A percentile compares a stretch with the other conserved stretches of the same genome.
Conservation (phyloP, 2,888 invertebrate genomes). For the Phyllotreta striolata region DNA sequence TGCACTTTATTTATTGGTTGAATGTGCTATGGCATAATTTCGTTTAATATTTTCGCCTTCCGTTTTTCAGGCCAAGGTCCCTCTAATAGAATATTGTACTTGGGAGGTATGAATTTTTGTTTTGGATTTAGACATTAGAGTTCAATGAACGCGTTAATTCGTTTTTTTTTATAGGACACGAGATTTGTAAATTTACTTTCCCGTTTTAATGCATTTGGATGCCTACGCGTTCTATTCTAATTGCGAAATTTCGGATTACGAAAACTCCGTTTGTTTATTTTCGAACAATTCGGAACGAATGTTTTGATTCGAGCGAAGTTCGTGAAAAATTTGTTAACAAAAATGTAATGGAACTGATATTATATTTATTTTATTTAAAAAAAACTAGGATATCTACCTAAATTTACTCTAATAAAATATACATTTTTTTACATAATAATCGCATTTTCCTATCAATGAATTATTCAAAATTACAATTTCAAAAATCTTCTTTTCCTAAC, state of each 20-base stretch:
- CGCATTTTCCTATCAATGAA: too few species aligned
- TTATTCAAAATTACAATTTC: too few species aligned
- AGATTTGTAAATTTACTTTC: constrained; percentile 27
- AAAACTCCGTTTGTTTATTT: constrained; percentile 3
- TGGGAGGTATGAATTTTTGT: constrained; percentile 23
- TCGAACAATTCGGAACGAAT: neutral
- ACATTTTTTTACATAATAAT: too few species aligned
- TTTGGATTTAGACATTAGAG: constrained; percentile 43
- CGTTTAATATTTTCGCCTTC: constrained; percentile 36
- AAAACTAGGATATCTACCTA: too few species aligned
- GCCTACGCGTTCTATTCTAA: constrained; percentile 2
- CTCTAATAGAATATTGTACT: constrained; percentile 10
- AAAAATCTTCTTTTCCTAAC: too few species aligned
- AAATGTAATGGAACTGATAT: too few species aligned
- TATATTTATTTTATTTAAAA: too few species aligned
- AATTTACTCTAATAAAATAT: too few species aligned
- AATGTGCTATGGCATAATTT: constrained; percentile 44
- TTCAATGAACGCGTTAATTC: constrained; percentile 46
- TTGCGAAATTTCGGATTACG: constrained; percentile 6
- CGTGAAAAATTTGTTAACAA: too few species aligned
- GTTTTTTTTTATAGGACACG: constrained; percentile 33
- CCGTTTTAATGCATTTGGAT: constrained; percentile 4
- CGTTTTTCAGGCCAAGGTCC: constrained; percentile 39
- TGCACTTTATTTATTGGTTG: constrained; percentile 43
- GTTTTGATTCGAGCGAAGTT: too few species aligned